Evolutionary conservation across 1,140 invertebrate species (phyloP), one percentile per base, ranked within the genome.

Genomic region (Thaumetopoea pityocampa): DNA sequence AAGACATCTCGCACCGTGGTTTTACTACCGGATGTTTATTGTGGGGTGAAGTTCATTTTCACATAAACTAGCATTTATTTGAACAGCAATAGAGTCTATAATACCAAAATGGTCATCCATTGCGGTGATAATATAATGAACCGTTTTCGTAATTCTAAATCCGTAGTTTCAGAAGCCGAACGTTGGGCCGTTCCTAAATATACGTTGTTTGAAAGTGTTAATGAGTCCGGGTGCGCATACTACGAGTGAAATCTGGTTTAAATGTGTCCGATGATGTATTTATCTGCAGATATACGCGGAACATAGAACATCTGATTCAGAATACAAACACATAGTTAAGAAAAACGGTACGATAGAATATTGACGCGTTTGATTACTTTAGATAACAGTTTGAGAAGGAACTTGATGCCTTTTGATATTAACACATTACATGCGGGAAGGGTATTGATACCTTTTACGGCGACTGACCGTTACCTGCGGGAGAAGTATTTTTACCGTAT

Each of bases 21-120:
- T 43, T 60, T 38, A 63, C 53, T 41, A 50, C 56, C 61, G 69
- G 66, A 73, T 67, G 64, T 67, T 68, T 63, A 55, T 43, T 32
- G 17, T 8, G 24, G 34, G 51, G 43, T 34, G 35, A 16, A 44
- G 14, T 42, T 10, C 6, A 12, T 24, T 26, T 43, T 40, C 35
- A 36, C 33, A 17, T 27, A 8, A 42, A 10, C 44, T 44, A 29
- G 5, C 28, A 35, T 24, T 28, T 52, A 24, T 11, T n/a, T 5
- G 3, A 8, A 0, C 36, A 14, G 22, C 5, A 16, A 16, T 61
- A 56, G 8, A 51, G 49, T 43, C 22, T 15, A 32, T 6, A 44
- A 26, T 49, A 17, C 29, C n/a, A n/a, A n/a, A 17, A 17, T 41
- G 35, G 16, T 26, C 15, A 16, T n/a, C n/a, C n/a, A n/a, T n/a